phyloP scores from a whole-genome alignment of 2,797 vertebrate species.

The Chlorospingus flavigularis region DNA sequence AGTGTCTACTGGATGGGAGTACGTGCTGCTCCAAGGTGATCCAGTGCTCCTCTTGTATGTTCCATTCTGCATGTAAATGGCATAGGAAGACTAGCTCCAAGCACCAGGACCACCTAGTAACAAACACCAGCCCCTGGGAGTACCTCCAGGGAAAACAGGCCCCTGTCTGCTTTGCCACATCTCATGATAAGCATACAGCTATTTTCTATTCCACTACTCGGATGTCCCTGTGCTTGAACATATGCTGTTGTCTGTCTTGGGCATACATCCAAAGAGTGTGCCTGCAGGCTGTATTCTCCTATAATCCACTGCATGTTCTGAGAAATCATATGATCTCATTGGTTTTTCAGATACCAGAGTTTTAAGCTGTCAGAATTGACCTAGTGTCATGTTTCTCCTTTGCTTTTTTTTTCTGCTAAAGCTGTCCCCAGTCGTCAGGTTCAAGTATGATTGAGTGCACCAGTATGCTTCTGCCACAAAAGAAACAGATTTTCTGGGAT shows the following conservation, averaged over 20 bases:
- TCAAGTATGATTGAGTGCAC: conserved; percentile 23
- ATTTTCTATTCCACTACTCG: conserved; percentile 63
- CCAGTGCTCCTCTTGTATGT: not conserved
- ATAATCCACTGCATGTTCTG: conserved; percentile 38
- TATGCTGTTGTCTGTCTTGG: conserved; percentile 62
- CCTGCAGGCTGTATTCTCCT: conserved; percentile 50
- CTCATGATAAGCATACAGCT: conserved; percentile 32
- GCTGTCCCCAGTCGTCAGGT: conserved; percentile 9
- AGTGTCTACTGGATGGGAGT: not conserved
- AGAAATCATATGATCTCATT: conserved; percentile 31
- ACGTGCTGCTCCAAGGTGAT: conserved; percentile 3
- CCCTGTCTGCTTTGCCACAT: conserved; percentile 20
- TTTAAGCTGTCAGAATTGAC: conserved; percentile 20
- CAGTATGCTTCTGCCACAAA: conserved; percentile 15
- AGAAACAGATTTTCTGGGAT: not conserved
- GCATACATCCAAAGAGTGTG: conserved; percentile 43
- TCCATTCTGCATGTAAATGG: not conserved
- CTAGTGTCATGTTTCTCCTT: not conserved
- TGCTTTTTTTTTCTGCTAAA: not conserved
- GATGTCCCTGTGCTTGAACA: conserved; percentile 46
- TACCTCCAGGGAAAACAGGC: conserved; percentile 1
- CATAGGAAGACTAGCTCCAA: not conserved
- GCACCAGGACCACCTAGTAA: not conserved
- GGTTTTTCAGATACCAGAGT: conserved; percentile 8
- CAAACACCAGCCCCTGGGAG: not conserved